Base-by-base conservation (phyloP, 2,113 vertebrate genomes). In the Equus przewalskii region DNA sequence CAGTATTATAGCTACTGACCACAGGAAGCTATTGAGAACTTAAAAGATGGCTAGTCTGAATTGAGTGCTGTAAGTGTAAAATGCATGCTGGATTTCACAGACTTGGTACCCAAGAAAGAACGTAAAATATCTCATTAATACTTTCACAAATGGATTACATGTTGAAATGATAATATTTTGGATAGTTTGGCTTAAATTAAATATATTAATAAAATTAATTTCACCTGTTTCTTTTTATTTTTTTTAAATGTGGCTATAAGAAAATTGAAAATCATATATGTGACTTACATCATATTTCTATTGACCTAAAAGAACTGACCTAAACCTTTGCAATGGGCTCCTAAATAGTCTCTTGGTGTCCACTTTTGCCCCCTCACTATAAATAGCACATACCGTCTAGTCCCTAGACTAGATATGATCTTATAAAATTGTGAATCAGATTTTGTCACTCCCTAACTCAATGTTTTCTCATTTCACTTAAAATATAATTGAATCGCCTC, bases 351-450 rank as follows among this genome's bases (percentile, higher is more conserved):
- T 46, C 19, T 64, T 18, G 4, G 11, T 58, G 15, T 18, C 41
- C 16, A 5, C 1, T 33, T 89, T 70, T 30, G 13, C 11, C 26
- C 14, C 12, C 51, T 21, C 13, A 4, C 18, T 3, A n/a, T 8
- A 21, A 18, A 1, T 2, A 2, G 1, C 22, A 51, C 22, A 7
- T 49, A 9, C 26, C 18, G 1, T 46, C 8, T 46, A 60, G 30
- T 54, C 21, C 5, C n/a, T 36, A 60, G 15, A 60, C 30, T 14
- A 9, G 11, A 65, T 24, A 65, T 22, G 58, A 49, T 58, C n/a
- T 60, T 46, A 83, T n/a, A 49, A 49, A 69, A 60, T 49, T 49
- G 8, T 44, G 33, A n/a, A 60, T 64, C 41, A 83, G 24, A 24
- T 24, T 33, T 22, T 12, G 16, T 36, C 13, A 24, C 3, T 15